Base-by-base conservation (phyloP, 2,113 vertebrate species). In the Sylvia atricapilla region DNA sequence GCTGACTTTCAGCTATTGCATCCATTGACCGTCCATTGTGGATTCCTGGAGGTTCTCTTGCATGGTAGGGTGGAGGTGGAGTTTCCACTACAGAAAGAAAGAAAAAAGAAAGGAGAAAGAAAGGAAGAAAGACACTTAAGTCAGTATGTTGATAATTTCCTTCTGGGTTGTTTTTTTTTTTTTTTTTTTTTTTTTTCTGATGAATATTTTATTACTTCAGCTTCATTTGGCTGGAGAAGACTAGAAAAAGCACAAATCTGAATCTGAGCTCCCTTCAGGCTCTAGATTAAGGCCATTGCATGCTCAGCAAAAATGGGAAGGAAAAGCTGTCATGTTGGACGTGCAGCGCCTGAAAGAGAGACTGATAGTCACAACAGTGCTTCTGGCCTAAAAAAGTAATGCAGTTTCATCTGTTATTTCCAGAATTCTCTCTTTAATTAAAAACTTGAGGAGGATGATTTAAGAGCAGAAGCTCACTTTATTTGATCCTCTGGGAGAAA, bases 51-150 rank as follows among this genome's bases (percentile, higher is more conserved):
- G 97, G 97, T 95, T 99, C 98, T 97, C 98, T 98, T 96, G 98
- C 97, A 81, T 98, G 98, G 96, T 98, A 99, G 9, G 98, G 98
- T 0, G 97, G 98, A 25, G 98, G 98, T 39, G 99, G 98, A 56
- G 98, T 99, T 96, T 99, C 99, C 70, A 98, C 98, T 98, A 92
- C 46, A 93, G 52, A 69, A 86, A 82, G 44, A 50, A 53, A 63
- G 80, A 76, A 62, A 79, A 73, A 80, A 79, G 87, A 89, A 74
- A 58, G 21, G 30, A 52, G 41, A 33, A 78, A 58, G 77, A 72
- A 90, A 87, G 46, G 58, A 31, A 63, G 44, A 72, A 82, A 83
- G 35, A 80, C 21, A 75, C 12, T 23, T 25, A 73, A 69, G 67
- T 93, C 79, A 88, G 15, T 81, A 92, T 2, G 3, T 30, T 58